Base-by-base conservation (phyloP, 2,797 vertebrate genomes). In the Coregonus suidteri region DNA sequence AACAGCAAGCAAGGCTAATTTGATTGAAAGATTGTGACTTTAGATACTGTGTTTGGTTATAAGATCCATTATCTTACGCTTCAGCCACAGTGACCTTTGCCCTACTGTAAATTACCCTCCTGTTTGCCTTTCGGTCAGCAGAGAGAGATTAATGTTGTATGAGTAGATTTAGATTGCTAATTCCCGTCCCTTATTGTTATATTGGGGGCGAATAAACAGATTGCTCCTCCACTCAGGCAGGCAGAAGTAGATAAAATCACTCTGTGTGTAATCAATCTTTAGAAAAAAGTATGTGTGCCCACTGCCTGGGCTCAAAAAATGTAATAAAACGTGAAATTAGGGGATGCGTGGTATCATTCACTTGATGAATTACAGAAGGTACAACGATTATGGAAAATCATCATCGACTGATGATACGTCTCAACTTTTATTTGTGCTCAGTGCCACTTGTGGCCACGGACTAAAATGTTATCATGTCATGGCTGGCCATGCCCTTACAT, bases 311-410 rank as follows among this genome's bases (percentile, higher is more conserved):
- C 94, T 89, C 83, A 86, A 93, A 94, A 89, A n/a, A n/a, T 93
- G 93, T 94, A 94, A 95, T 91, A 93, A 95, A 94, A n/a, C 95
- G 91, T 95, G 94, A 93, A 95, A 96, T 95, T 93, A 93, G 95
- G 94, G 93, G 93, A n/a, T 90, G 89, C 88, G 91, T n/a, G 20
- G 94, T 95, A 96, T 94, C 94, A 95, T 96, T 95, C 94, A 90
- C 88, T 94, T 97, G 95, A 96, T 96, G 94, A 96, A 96, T 96
- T 94, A 95, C 93, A 82, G 91, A 94, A 91, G 88, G 90, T 91
- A 87, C 93, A 94, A 95, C 93, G 94, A 96, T 96, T 98, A 96
- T 96, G 95, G 95, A 97, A 96, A 96, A n/a, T 95, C 85, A 78
- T 94, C 95, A 95, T 93, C 92, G 93, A 95, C 94, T 93, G 93